These are phyloP conservation scores for Philhelius pedissequus DNA, from an alignment of 2,888 invertebrate species.

Conservation along the genomic window DNA sequence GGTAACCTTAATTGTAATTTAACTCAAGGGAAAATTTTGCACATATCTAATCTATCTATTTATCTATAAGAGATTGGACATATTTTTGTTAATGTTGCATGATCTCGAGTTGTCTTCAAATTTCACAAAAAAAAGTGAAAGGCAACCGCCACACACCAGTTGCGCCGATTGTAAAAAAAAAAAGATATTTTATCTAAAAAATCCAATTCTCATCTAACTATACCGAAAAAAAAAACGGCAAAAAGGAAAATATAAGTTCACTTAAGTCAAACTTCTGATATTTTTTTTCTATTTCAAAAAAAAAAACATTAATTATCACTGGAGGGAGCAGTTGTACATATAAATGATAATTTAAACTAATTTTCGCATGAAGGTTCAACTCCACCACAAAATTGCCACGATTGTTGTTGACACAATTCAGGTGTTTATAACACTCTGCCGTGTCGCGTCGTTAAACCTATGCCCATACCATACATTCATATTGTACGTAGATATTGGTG, in stretches of 20 bases:
- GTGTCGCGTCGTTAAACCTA: no score
- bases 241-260: background rate
- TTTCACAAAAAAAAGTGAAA: background rate
- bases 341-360: constrained; percentile 15
- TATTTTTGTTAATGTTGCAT: background rate
- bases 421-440: no score
- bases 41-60: background rate
- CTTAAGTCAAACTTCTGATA: background rate
- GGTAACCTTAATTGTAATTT: background rate
- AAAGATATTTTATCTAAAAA: background rate
- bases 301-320: background rate
- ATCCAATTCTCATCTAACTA: background rate
- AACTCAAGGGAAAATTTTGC: background rate
- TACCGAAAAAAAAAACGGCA: background rate
- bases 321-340: background rate
- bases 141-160: no score
- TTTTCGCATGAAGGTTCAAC: constrained; percentile 12
- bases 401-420: constrained; percentile 13
- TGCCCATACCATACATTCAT: background rate
- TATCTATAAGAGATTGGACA: background rate
- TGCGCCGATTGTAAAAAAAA: background rate
- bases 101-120: background rate
- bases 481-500: background rate
- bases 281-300: background rate
- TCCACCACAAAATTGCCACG: constrained; percentile 4